A percentile compares a stretch with the other conserved stretches of the same genome.
Evolutionary conservation across 2,113 vertebrate genomes (phyloP).

Genomic region (Bungarus multicinctus): DNA sequence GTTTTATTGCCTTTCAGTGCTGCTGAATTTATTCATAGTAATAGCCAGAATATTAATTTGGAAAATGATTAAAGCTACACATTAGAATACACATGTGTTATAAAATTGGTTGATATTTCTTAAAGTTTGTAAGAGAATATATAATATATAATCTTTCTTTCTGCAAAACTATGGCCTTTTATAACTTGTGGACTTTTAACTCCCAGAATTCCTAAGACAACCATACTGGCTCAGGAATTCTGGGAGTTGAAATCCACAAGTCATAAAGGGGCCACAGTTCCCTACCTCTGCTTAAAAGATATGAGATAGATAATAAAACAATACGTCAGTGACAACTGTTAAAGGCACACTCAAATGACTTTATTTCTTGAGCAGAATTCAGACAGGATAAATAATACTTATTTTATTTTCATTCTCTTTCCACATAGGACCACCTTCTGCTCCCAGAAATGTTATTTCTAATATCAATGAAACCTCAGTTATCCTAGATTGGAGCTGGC

Average conservation of each 20-base stretch:
- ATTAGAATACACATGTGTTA: neutral
- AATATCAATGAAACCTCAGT: conserved; percentile 98
- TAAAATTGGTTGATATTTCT: neutral
- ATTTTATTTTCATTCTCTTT: conserved; percentile 48
- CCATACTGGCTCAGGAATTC: neutral
- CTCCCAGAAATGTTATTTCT: conserved; percentile 94
- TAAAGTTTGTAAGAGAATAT: neutral
- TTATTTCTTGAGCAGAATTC: conserved; percentile 20
- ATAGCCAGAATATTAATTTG: neutral
- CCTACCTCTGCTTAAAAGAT: neutral
- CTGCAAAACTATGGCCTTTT: neutral
- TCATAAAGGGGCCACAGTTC: neutral
- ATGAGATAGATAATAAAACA: conserved; percentile 37
- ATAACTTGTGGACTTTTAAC: neutral
- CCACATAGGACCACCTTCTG: conserved; percentile 85
- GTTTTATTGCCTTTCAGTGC: conserved; percentile 34
- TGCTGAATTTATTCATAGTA: neutral
- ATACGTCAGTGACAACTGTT: conserved; percentile 31
- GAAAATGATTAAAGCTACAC: neutral
- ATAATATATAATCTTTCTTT: conserved; percentile 10
- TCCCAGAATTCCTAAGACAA: neutral
- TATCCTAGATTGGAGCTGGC: conserved; percentile 98
- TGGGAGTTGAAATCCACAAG: neutral
- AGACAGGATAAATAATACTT: conserved; percentile 38
- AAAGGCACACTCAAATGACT: neutral